phyloP scores from a whole-genome alignment of 2,888 invertebrate species.

The Harpagoxenus sublaevis region DNA sequence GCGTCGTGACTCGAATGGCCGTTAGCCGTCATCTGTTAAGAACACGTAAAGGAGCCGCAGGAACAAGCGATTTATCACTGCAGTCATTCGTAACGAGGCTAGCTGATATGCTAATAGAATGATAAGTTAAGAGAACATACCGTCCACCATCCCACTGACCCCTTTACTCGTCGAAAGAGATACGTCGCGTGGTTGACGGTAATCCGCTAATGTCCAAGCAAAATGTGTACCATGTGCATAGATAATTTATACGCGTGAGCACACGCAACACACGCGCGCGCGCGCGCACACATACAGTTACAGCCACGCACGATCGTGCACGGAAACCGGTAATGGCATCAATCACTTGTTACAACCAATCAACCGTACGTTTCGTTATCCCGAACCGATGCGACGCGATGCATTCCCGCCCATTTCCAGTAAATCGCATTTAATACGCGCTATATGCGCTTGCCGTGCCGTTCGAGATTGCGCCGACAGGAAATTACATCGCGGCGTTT shows the following conservation, averaged over 20 bases:
- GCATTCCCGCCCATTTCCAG: slow-evolving; percentile 52
- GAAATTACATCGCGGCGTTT: slow-evolving; percentile 71
- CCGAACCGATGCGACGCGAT: slow-evolving; percentile 55
- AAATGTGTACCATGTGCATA: slow-evolving; percentile 70
- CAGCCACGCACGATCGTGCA: slow-evolving; percentile 17
- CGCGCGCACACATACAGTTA: not conserved
- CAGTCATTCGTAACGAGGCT: slow-evolving; percentile 52
- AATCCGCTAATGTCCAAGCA: slow-evolving; percentile 72
- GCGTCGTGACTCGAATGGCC: slow-evolving; percentile 41
- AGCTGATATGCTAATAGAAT: slow-evolving; percentile 72
- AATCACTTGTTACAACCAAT: slow-evolving; percentile 77
- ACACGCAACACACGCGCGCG: not conserved
- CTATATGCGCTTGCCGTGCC: slow-evolving; percentile 32
- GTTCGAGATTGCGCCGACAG: slow-evolving; percentile 56
- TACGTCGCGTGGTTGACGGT: slow-evolving; percentile 69
- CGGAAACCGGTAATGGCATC: slow-evolving; percentile 72
- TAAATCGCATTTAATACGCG: slow-evolving; percentile 67
- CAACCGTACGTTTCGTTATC: slow-evolving; percentile 76
- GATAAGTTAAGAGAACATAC: slow-evolving; percentile 64
- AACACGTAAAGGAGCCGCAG: slow-evolving; percentile 53
- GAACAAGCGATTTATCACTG: slow-evolving; percentile 48
- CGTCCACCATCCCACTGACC: slow-evolving; percentile 48
- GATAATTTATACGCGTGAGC: slow-evolving; percentile 68
- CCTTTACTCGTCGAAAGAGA: slow-evolving; percentile 49
- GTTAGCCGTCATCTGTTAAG: slow-evolving; percentile 53